phyloP scores from a whole-genome alignment of 64 coral and sea anemone genomes.

The Stylophora pistillata region DNA sequence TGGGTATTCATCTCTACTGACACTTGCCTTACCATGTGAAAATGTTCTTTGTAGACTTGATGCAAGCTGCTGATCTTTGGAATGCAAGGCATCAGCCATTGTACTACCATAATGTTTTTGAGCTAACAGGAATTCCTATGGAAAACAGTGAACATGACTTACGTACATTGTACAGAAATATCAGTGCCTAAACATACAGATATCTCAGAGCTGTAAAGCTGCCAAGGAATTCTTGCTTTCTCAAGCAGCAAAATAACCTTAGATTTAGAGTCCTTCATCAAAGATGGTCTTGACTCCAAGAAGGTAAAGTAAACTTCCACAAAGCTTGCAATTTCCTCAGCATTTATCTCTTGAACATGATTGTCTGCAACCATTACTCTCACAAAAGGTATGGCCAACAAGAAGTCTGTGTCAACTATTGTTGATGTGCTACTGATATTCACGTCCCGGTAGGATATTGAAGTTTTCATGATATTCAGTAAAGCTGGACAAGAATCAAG shows the following conservation, averaged over 20 bases:
- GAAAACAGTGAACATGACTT: background rate
- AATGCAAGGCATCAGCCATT: slow-evolving; percentile 52
- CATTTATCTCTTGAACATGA: slow-evolving; percentile 13
- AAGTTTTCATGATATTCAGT: slow-evolving; percentile 51
- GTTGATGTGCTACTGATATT: slow-evolving; percentile 40
- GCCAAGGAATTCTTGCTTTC: background rate
- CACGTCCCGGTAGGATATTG: slow-evolving; percentile 56
- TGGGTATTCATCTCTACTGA: background rate
- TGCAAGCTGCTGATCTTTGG: slow-evolving; percentile 70
- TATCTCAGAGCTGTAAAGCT: too few species aligned
- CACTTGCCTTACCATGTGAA: slow-evolving; percentile 36
- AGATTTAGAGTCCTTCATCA: slow-evolving; percentile 73
- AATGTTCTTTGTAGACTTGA: slow-evolving; percentile 57
- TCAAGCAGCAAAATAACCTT: slow-evolving; percentile 41
- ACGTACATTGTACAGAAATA: background rate
- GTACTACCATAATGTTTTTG: slow-evolving; percentile 66
- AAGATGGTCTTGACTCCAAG: slow-evolving; percentile 61
- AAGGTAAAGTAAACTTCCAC: slow-evolving; percentile 67
- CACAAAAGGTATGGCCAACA: slow-evolving; percentile 77
- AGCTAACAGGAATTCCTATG: slow-evolving; percentile 76
- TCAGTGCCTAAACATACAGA: too few species aligned
- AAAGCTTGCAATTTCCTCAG: slow-evolving; percentile 25
- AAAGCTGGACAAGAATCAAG: slow-evolving; percentile 19
- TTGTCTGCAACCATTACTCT: slow-evolving; percentile 46
- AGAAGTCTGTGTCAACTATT: slow-evolving; percentile 83